Evolutionary conservation across 2,797 vertebrate species (phyloP).

Genomic region (Otolemur crassicaudatus): DNA sequence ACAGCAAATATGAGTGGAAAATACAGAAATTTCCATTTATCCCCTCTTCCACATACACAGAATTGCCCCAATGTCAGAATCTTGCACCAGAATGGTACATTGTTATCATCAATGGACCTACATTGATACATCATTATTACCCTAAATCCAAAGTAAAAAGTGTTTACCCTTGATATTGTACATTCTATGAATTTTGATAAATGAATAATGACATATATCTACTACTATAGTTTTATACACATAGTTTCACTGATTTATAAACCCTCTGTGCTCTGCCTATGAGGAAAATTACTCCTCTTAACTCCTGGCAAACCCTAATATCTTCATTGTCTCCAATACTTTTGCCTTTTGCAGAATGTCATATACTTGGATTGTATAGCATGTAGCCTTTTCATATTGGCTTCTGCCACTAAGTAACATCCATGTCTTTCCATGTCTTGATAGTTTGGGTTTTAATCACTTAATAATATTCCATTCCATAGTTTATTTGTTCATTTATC

Average conservation of each 20-base stretch:
- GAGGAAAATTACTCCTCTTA: background rate
- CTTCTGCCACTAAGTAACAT: background rate
- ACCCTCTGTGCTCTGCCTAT: background rate
- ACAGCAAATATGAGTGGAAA: background rate
- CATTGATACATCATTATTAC: background rate
- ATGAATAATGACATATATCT: background rate
- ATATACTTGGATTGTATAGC: background rate
- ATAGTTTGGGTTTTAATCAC: background rate
- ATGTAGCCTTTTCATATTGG: background rate
- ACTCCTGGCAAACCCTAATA: background rate
- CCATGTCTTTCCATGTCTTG: background rate
- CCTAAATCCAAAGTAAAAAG: background rate
- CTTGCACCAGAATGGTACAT: background rate
- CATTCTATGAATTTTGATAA: background rate
- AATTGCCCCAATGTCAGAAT: background rate
- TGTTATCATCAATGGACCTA: background rate
- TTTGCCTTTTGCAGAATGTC: background rate
- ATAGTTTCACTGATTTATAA: background rate
- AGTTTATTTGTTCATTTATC: background rate
- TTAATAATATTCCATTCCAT: background rate
- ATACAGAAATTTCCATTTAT: background rate
- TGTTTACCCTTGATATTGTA: background rate
- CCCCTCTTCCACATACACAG: background rate
- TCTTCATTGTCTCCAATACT: background rate
- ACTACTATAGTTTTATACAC: background rate